Evolutionary conservation across 2,888 invertebrate genomes (phyloP), one percentile per base, ranked within the genome.

Genomic region (Drosophila pseudotakahashii): DNA sequence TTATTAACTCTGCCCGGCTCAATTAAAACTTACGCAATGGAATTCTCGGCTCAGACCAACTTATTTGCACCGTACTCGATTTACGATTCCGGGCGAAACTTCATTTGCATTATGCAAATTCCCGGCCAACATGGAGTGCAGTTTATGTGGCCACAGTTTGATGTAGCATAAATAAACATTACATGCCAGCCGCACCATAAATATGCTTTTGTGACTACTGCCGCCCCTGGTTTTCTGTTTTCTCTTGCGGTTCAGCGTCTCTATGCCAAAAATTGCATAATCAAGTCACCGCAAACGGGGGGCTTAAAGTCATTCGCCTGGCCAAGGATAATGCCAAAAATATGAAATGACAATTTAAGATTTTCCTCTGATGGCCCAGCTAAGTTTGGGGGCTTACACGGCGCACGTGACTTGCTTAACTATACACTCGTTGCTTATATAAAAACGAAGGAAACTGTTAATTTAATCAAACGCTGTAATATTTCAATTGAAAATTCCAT

Each of bases 61-160:
- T 57, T 57, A 57, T 57, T 57, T 57, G 47, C 58, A 52, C 9
- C 39, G 13, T 26, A 34, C 37, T 44, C 7, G 39, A 61, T 26
- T 26, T 26, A 26, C 26, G 26, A 26, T 47, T 37, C 50, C 16
- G 7, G 16, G 32, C 34, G 66, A 70, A 64, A 62, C 47, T 61
- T 67, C 42, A 84, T 84, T 77, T 79, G 51, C 76, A 83, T 85
- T 80, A 85, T 83, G 85, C 73, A 82, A 85, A 85, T 77, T 63
- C 63, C 44, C 39, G 37, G 63, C 37, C 16, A 23, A 19, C 47
- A 59, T 51, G 54, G 64, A 51, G 47, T 62, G 52, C 70, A 55
- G 58, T 55, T 57, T 72, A 68, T 62, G 66, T 62, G 66, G 72
- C 55, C 58, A 59, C 52, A 67, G 62, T 79, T 74, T 73, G 63